Base-by-base conservation (phyloP, 2,113 vertebrate genomes). In the Malurus cyaneus region DNA sequence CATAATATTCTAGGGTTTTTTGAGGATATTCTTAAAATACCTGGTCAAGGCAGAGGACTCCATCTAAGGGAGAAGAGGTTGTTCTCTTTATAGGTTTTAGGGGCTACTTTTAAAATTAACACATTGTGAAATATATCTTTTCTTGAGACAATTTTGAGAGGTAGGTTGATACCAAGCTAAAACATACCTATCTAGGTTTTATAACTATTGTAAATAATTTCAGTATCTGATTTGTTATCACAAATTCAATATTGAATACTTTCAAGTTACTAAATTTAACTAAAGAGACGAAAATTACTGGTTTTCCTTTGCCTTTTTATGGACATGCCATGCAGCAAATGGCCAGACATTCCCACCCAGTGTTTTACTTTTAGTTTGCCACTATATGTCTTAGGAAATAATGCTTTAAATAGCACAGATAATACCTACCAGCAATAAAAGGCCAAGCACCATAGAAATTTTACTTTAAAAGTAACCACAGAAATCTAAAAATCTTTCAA, bases 1-100 rank as follows among this genome's bases (percentile, higher is more conserved):
- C 39, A 15, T 32, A 83, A 72, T 53, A 76, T 53, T 78, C 62
- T 18, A n/a, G 26, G 31, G 7, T 14, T 69, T 93, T 94, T 56
- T 84, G 73, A 91, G 84, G 82, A 80, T 96, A 46, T 92, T 66
- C 80, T 96, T 65, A 62, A 86, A 90, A 86, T 62, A n/a, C 6
- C 15, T 92, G 46, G 46, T 64, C 57, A 89, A 76, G n/a, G 20
- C 28, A 16, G 65, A 81, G 60, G 39, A 91, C 24, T 17, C 54
- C 24, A 90, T 25, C 15, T 57, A 65, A 54, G 20, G 31, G 24
- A 86, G 44, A 11, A 79, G 42, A 76, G 10, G 21, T n/a, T 83
- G 66, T 70, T 88, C 72, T 47, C 59, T 74, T 82, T 56, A 39
- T 46, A 77, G 41, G 17, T 71, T 60, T 52, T 12, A 56, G 53